These are phyloP conservation scores for Sminthurides bifidus DNA, from an alignment of 1,140 invertebrate genomes.

Conservation along the genomic window DNA sequence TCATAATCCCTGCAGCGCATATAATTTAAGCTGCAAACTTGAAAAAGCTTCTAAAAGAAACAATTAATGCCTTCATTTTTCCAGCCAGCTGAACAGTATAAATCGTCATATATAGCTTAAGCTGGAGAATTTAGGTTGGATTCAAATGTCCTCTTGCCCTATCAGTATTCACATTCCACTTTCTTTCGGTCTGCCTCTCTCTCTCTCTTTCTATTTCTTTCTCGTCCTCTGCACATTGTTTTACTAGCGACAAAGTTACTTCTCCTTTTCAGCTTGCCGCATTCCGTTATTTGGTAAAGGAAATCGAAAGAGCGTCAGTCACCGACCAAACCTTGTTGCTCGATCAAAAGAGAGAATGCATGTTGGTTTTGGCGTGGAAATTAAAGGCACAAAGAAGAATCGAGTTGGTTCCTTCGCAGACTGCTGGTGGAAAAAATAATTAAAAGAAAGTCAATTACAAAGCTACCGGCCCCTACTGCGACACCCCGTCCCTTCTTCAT, in stretches of 20 bases:
- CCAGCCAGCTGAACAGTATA: slow-evolving; percentile 31
- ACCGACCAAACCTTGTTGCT: too few relatives aligned
- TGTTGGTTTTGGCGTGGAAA: too few relatives aligned
- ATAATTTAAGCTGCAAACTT: slow-evolving; percentile 31
- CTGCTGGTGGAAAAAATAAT: slow-evolving; percentile 31
- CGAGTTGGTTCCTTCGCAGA: too few relatives aligned
- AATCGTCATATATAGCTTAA: slow-evolving; percentile 23
- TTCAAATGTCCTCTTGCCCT: slow-evolving; percentile 23
- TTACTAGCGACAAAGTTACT: too few relatives aligned
- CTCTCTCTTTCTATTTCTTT: neutral
- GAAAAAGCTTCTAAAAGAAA: slow-evolving; percentile 31
- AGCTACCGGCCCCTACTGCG: slow-evolving; percentile 26
- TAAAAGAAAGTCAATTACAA: slow-evolving; percentile 34
- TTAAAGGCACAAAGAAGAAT: too few relatives aligned
- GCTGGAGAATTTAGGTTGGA: slow-evolving; percentile 4
- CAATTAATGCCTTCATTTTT: slow-evolving; percentile 33
- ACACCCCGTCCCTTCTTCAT: slow-evolving; percentile 30
- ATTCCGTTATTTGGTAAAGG: too few relatives aligned
- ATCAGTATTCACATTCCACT: slow-evolving; percentile 28
- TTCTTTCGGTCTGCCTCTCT: too few relatives aligned
- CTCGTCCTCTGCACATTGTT: too few relatives aligned
- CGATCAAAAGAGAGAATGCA: too few relatives aligned
- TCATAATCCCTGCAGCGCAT: slow-evolving; percentile 32
- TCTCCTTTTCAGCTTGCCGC: too few relatives aligned
- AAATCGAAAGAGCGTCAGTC: too few relatives aligned